These are phyloP conservation scores for Leptinotarsa haldemani DNA, from an alignment of 2,888 invertebrate species.

Conservation along the genomic window DNA sequence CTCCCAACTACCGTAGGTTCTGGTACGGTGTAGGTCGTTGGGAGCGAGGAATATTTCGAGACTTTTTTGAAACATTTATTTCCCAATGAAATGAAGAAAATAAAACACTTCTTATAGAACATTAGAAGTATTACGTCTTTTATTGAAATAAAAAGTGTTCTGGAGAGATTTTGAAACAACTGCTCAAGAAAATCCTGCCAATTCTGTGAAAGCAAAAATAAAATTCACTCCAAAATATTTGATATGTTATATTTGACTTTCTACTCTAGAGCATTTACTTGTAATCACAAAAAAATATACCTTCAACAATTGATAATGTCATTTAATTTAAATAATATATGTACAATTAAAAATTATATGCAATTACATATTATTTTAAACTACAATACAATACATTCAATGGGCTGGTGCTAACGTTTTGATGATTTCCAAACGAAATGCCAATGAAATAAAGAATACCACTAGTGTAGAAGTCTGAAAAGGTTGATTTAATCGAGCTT, in stretches of 20 bases:
- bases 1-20: no score
- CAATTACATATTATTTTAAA: constrained; percentile 43
- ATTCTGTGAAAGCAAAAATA: constrained; percentile 33
- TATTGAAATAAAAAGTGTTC: not conserved
- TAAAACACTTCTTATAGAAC: not conserved
- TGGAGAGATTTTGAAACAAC: not conserved
- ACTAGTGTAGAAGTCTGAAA: constrained; percentile 53
- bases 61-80: not conserved
- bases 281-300: constrained; percentile 54
- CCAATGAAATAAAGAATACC: constrained; percentile 47
- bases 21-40: no score
- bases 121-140: not conserved
- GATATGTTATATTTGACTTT: constrained; percentile 59
- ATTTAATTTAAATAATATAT: constrained; percentile 55
- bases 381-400: constrained; percentile 45
- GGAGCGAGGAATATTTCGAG: not conserved
- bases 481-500: constrained; percentile 47
- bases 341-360: constrained; percentile 54
- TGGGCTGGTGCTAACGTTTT: constrained; percentile 39
- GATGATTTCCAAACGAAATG: constrained; percentile 32
- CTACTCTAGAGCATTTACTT: constrained; percentile 58
- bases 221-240: constrained; percentile 48
- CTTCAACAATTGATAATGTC: constrained; percentile 52
- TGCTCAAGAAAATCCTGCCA: constrained; percentile 2
- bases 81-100: not conserved